Evolutionary conservation across 2,888 invertebrate genomes (phyloP).

Genomic region (Amitus sp.): DNA sequence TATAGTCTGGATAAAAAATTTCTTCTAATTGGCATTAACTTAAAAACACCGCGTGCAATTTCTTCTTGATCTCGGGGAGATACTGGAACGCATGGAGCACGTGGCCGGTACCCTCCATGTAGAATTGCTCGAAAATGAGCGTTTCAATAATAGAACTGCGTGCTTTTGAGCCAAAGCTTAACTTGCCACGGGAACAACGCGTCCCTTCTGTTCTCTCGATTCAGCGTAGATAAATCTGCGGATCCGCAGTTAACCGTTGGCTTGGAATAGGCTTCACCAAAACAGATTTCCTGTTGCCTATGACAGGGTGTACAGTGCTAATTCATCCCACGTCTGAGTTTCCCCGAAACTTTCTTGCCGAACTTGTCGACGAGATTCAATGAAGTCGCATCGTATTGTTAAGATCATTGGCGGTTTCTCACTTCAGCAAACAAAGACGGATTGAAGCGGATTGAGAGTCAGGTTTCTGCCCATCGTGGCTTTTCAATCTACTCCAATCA

Average conservation of each 20-base stretch:
- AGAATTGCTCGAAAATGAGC: slow-evolving; percentile 27
- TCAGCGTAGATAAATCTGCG: slow-evolving; percentile 54
- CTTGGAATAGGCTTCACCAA: slow-evolving; percentile 33
- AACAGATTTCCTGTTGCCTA: neutral
- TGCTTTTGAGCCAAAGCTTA: slow-evolving; percentile 53
- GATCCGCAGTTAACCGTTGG: slow-evolving; percentile 50
- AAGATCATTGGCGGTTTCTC: neutral
- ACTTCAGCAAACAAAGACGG: no score
- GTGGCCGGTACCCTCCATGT: slow-evolving; percentile 1
- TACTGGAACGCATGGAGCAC: slow-evolving; percentile 16
- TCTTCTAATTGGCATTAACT: no score
- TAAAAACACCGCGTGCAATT: slow-evolving; percentile 20
- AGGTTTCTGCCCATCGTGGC: no score
- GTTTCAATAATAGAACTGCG: slow-evolving; percentile 62
- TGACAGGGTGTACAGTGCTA: neutral
- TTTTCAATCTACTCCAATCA: no score
- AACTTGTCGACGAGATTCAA: no score
- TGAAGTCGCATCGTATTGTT: no score
- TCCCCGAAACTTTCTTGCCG: no score
- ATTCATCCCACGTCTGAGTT: neutral
- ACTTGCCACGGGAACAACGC: slow-evolving; percentile 18
- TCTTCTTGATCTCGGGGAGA: slow-evolving; percentile 17
- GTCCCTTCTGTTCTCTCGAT: slow-evolving; percentile 15
- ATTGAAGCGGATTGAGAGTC: no score
- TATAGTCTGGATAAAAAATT: no score